These are phyloP conservation scores for Denticeps clupeoides DNA, from an alignment of 2,797 vertebrate genomes.

Conservation along the genomic window DNA sequence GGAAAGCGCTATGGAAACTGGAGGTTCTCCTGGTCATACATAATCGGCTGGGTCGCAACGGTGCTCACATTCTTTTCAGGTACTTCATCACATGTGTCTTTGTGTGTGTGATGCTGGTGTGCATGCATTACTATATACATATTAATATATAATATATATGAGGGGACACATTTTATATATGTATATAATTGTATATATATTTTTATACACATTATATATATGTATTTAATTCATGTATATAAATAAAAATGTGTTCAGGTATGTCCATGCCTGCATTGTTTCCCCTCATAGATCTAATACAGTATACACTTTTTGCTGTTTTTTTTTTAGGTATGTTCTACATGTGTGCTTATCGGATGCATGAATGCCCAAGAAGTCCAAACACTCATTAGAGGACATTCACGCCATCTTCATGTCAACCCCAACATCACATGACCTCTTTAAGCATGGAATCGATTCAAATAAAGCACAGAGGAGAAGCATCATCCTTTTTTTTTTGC, in stretches of 20 bases:
- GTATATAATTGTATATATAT: too few species aligned
- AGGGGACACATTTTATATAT: background rate
- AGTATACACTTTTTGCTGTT: too few species aligned
- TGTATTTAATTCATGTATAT: too few species aligned
- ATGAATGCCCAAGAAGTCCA: constrained; percentile 49
- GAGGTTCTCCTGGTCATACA: constrained; percentile 66
- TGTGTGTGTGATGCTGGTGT: background rate
- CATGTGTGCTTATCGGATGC: constrained; percentile 61
- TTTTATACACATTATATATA: too few species aligned
- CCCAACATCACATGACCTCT: background rate
- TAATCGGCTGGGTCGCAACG: constrained; percentile 61
- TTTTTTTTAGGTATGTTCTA: constrained; percentile 51
- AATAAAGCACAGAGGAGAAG: background rate
- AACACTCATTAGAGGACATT: constrained; percentile 42
- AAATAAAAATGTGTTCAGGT: too few species aligned
- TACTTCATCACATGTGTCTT: constrained; percentile 20
- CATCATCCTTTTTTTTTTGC: too few species aligned
- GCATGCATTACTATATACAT: too few species aligned
- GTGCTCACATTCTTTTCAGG: constrained; percentile 64
- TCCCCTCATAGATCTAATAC: too few species aligned
- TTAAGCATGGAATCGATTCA: too few species aligned
- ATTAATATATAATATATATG: background rate
- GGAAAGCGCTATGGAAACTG: constrained; percentile 60
- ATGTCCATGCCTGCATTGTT: too few species aligned
- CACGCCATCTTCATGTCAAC: background rate